Evolutionary conservation across 2,113 vertebrate species (phyloP).

Genomic region (Ophthalmolycus amberensis): DNA sequence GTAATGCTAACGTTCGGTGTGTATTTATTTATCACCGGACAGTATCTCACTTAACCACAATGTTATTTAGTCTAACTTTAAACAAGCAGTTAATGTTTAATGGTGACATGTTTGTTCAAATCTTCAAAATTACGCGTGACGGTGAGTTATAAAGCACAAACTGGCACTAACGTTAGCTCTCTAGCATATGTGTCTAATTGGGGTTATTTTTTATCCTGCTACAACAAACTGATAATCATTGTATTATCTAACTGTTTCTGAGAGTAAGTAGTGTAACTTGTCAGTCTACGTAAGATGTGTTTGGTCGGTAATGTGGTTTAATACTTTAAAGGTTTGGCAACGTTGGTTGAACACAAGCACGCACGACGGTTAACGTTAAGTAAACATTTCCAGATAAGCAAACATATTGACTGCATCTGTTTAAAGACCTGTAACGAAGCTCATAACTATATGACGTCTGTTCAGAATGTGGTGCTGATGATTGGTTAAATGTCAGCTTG

Average conservation of each 20-base stretch:
- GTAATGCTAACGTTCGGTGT: conserved; percentile 32
- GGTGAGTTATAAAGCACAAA: not conserved
- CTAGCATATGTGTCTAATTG: conserved; percentile 46
- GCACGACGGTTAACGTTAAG: not conserved
- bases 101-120: not conserved
- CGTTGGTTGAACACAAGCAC: not conserved
- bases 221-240: not conserved
- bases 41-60: fast-evolving
- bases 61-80: fast-evolving
- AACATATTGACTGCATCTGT: not conserved
- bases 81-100: fast-evolving
- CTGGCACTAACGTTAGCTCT: conserved; percentile 26
- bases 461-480: not conserved
- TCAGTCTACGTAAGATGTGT: not conserved
- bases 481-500: not conserved
- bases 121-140: not conserved
- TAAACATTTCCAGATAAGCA: not conserved
- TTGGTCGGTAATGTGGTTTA: not conserved
- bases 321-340: not conserved
- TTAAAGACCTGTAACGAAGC: too few species aligned
- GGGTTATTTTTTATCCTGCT: not conserved
- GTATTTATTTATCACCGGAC: not conserved
- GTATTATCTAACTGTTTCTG: not conserved
- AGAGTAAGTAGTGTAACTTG: not conserved
- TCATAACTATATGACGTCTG: not conserved